A percentile compares a stretch with the other conserved stretches of the same genome.
Conservation (phyloP, 2,113 vertebrate genomes). For the Clinocottus analis region DNA sequence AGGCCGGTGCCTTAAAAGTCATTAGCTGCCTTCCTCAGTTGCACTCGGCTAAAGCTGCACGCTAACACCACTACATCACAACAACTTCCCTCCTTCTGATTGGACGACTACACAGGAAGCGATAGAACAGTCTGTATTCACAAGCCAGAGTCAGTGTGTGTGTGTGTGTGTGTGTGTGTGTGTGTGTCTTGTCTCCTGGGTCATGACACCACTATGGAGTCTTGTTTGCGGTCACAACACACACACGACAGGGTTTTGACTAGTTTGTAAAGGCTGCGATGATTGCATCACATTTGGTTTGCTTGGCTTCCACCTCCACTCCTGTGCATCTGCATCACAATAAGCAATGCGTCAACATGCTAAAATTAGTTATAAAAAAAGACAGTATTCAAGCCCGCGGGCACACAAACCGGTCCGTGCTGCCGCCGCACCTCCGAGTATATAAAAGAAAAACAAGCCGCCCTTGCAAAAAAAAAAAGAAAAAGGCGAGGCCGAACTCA, state of each 20-base stretch:
- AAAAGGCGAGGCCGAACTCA: conserved; percentile 50
- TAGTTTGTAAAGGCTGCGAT: neutral
- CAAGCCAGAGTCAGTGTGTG: conserved; percentile 23
- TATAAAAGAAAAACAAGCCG: neutral
- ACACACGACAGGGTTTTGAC: no score
- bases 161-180: conserved; percentile 14
- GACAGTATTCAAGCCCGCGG: neutral
- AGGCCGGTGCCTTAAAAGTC: conserved; percentile 31
- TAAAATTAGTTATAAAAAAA: neutral
- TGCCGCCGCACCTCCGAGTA: neutral
- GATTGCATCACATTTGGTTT: neutral
- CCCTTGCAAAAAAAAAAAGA: no score
- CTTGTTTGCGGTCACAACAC: neutral
- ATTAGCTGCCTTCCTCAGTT: conserved; percentile 46
- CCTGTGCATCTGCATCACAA: neutral
- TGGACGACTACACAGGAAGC: conserved; percentile 54
- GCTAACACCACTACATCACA: conserved; percentile 36
- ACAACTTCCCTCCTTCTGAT: conserved; percentile 13
- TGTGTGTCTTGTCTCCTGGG: neutral
- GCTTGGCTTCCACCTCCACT: no score
- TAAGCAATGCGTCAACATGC: neutral
- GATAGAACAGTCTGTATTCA: conserved; percentile 41
- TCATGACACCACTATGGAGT: neutral
- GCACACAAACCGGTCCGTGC: neutral
- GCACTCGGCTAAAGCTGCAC: conserved; percentile 29